Base-by-base conservation (phyloP, 2,888 invertebrate genomes). In the Limnephilus marmoratus region DNA sequence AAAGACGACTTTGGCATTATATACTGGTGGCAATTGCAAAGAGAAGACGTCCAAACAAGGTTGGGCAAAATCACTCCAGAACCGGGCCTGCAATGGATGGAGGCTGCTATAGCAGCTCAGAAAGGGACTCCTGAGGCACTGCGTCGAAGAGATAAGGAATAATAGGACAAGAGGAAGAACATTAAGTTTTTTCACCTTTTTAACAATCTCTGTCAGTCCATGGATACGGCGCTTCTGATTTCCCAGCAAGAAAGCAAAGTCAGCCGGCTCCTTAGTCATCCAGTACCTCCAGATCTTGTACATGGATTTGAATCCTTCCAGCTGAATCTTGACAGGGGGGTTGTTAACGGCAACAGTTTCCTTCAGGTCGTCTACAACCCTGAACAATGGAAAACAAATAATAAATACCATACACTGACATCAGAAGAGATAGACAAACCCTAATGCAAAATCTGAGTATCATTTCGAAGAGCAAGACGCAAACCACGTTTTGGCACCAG, bases 211-310 rank as follows among this genome's bases (percentile, higher is more conserved):
- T 0, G 95, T 92, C 1, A 96, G 94, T 0, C 96, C 96, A 94
- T 95, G 96, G 0, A 96, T 96, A 93, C 95, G 94, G 0, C 96
- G 96, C 82, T 95, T 95, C 93, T 97, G 96, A 95, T 98, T 97
- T 31, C 97, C 97, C 89, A 98, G 95, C 92, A 97, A 95, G 0
- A 94, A 94, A 80, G 96, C 96, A 94, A 98, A 98, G 94, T 97
- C 96, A 3, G 96, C 96, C 0, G 96, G 95, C 95, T 98, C 98
- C 94, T 97, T 96, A 0, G 96, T 96, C 97, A 98, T 97, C 97
- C 97, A 97, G 95, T 97, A 97, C 45, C 97, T 96, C 98, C 98
- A 98, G 94, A 98, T 95, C 93, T 96, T 96, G 93, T 96, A 97
- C 94, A 97, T 97, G 94, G 97, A 96, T 94, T 96, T 95, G 94